phyloP scores from a whole-genome alignment of 2,797 vertebrate genomes.

The Limnodromus scolopaceus region DNA sequence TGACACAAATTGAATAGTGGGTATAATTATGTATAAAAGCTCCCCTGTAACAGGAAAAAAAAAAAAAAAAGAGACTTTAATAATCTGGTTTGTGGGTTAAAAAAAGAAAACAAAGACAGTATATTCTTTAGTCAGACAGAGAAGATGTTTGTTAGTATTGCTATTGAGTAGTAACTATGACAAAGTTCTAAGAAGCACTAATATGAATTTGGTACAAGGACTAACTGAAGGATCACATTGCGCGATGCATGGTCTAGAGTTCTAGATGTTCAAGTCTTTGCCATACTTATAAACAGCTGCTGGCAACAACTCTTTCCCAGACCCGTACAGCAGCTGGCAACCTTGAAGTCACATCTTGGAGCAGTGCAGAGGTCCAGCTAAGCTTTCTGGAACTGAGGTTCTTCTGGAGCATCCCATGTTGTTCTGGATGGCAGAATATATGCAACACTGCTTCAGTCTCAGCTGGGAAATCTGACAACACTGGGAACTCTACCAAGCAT shows the following conservation, averaged over 20 bases:
- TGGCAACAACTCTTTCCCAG: neutral
- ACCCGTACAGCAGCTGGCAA: neutral
- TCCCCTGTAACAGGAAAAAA: neutral
- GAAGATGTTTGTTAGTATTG: neutral
- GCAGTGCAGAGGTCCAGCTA: neutral
- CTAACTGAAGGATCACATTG: neutral
- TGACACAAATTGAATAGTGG: slow-evolving; percentile 1
- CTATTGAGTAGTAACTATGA: slow-evolving; percentile 27
- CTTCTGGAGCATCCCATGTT: neutral
- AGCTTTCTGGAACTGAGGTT: slow-evolving; percentile 7
- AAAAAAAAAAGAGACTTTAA: neutral
- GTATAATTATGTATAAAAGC: slow-evolving; percentile 34
- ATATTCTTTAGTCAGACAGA: neutral
- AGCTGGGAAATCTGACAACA: slow-evolving; percentile 31
- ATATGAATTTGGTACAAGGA: neutral
- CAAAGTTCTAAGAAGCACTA: neutral
- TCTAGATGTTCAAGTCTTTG: neutral
- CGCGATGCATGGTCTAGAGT: neutral
- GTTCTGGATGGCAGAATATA: neutral
- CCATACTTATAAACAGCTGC: neutral
- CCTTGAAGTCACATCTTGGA: neutral
- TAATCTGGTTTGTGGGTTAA: neutral
- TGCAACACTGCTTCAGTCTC: neutral
- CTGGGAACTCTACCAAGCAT: neutral
- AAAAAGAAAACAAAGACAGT: slow-evolving; percentile 11